phyloP scores from a whole-genome alignment of 2,888 invertebrate species.

The Drosophila robusta region DNA sequence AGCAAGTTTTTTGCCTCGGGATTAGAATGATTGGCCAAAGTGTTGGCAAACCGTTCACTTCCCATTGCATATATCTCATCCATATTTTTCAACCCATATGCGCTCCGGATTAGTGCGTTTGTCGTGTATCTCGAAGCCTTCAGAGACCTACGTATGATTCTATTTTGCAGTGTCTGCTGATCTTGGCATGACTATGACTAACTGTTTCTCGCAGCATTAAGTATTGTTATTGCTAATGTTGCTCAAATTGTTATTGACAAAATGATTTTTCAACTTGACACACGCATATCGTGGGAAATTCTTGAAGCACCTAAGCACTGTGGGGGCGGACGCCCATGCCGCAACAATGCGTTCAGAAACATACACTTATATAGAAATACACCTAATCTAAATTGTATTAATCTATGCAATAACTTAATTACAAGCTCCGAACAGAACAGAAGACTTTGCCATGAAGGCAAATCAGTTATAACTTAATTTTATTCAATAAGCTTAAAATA shows the following conservation, averaged over 20 bases:
- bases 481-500: neutral
- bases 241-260: slow-evolving; percentile 42
- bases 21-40: too few relatives aligned
- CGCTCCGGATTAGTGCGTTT: too few relatives aligned
- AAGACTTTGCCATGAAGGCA: neutral
- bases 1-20: too few relatives aligned
- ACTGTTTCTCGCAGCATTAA: slow-evolving; percentile 28
- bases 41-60: too few relatives aligned
- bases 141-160: too few relatives aligned
- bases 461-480: neutral
- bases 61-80: too few relatives aligned
- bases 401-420: too few relatives aligned
- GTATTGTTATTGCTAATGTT: slow-evolving; percentile 26
- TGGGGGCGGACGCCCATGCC: too few relatives aligned
- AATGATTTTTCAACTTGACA: slow-evolving; percentile 33
- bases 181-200: slow-evolving; percentile 46
- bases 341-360: slow-evolving; percentile 11
- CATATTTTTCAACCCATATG: too few relatives aligned
- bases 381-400: neutral
- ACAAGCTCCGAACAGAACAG: neutral
- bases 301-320: slow-evolving; percentile 21
- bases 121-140: too few relatives aligned
- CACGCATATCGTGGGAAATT: slow-evolving; percentile 52
- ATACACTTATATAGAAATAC: neutral
- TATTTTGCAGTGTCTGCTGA: slow-evolving; percentile 19